Evolutionary conservation across 2,888 invertebrate species (phyloP).

Genomic region (Ellobium chinense): DNA sequence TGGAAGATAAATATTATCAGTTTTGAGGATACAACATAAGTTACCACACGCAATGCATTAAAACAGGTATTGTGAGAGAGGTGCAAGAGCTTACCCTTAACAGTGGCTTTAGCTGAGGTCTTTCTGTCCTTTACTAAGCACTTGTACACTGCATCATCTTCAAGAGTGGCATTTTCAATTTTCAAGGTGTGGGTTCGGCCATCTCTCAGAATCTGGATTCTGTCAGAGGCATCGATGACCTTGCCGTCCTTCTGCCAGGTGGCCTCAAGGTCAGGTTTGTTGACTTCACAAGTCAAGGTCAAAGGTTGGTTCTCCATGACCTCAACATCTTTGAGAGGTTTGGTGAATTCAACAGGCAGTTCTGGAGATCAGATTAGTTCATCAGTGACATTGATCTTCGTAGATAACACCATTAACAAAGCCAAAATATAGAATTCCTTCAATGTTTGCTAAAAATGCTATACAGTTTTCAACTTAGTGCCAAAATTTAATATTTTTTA

Average conservation of each 20-base stretch:
- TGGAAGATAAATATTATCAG: too few relatives aligned
- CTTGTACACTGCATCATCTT: constrained; percentile 74
- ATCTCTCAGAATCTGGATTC: constrained; percentile 56
- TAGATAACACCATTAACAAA: too few relatives aligned
- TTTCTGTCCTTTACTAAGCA: constrained; percentile 61
- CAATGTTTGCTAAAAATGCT: too few relatives aligned
- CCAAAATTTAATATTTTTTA: too few relatives aligned
- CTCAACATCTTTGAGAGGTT: constrained; percentile 63
- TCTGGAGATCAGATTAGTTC: too few relatives aligned
- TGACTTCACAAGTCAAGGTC: constrained; percentile 66
- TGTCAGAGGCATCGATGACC: constrained; percentile 59
- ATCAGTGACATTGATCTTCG: too few relatives aligned
- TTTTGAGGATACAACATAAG: too few relatives aligned
- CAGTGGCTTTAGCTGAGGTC: constrained; percentile 67
- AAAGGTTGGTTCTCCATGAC: constrained; percentile 65
- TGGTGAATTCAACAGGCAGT: constrained; percentile 61
- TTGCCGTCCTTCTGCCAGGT: constrained; percentile 70
- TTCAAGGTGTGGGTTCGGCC: constrained; percentile 64
- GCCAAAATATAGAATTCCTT: too few relatives aligned
- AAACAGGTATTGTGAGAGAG: too few relatives aligned
- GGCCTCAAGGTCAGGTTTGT: constrained; percentile 66
- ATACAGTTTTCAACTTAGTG: too few relatives aligned
- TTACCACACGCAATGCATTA: too few relatives aligned
- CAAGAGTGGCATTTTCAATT: constrained; percentile 62
- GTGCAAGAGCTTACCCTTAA: too few relatives aligned